Evolutionary conservation across 2,888 invertebrate species (phyloP).

Genomic region (Meteorus colon): DNA sequence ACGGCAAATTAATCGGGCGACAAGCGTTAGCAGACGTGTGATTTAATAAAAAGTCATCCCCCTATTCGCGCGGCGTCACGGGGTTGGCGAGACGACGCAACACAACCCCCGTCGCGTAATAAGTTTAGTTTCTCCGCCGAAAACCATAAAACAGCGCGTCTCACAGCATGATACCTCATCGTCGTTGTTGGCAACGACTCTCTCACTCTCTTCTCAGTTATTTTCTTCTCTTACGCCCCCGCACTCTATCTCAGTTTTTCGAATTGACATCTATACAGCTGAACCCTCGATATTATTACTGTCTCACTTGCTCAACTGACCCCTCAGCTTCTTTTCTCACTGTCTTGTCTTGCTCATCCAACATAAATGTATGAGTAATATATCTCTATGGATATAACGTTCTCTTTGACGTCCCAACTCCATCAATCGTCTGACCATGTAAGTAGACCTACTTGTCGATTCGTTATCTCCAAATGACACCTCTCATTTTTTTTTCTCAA

Average conservation of each 20-base stretch:
- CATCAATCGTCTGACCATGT: constrained; percentile 22
- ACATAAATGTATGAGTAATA: constrained; percentile 32
- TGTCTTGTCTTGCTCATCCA: neutral
- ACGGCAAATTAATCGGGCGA: constrained; percentile 69
- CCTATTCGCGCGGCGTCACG: constrained; percentile 42
- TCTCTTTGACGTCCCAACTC: constrained; percentile 18
- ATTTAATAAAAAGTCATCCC: constrained; percentile 67
- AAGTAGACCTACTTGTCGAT: neutral
- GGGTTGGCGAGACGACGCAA: constrained; percentile 53
- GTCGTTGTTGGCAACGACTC: constrained; percentile 32
- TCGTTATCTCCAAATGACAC: constrained; percentile 8
- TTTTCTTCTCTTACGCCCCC: constrained; percentile 22
- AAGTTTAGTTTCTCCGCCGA: constrained; percentile 72
- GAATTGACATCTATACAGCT: constrained; percentile 15
- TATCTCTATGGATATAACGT: constrained; percentile 22
- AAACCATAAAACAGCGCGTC: constrained; percentile 69
- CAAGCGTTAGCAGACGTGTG: constrained; percentile 64
- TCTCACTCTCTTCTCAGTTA: constrained; percentile 25
- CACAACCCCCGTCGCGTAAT: constrained; percentile 65
- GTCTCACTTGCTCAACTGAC: constrained; percentile 3
- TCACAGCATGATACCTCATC: constrained; percentile 53
- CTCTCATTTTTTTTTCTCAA: neutral
- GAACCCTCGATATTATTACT: constrained; percentile 11
- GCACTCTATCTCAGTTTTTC: constrained; percentile 27
- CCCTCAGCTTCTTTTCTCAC: neutral